phyloP scores from a whole-genome alignment of 2,888 invertebrate genomes.

The Aproaerema taeniolella region DNA sequence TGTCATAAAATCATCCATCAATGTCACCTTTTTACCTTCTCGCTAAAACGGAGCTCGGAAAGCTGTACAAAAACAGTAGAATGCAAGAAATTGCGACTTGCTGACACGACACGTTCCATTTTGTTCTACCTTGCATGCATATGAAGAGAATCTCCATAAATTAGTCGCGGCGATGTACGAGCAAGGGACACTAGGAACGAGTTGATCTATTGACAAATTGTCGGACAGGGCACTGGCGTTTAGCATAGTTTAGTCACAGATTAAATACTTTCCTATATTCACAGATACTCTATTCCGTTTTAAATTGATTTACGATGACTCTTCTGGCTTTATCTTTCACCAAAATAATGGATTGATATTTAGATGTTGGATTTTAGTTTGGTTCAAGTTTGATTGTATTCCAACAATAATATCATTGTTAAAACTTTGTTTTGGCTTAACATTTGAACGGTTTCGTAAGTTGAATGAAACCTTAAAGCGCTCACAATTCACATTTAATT shows the following conservation, averaged over 20 bases:
- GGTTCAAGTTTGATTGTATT: too few species aligned
- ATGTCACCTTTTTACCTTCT: conserved; percentile 40
- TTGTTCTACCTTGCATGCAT: conserved; percentile 27
- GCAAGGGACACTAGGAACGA: conserved; percentile 2
- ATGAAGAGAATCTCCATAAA: conserved; percentile 40
- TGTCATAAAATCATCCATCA: conserved; percentile 44
- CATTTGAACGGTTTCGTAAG: conserved; percentile 23
- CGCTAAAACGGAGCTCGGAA: conserved; percentile 13
- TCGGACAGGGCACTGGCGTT: too few species aligned
- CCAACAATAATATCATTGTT: too few species aligned
- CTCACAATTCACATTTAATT: background rate
- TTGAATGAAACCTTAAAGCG: conserved; percentile 16
- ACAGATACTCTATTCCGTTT: too few species aligned
- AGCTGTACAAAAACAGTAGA: conserved; percentile 8
- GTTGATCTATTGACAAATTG: conserved; percentile 5
- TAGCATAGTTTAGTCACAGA: too few species aligned
- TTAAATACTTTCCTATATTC: too few species aligned
- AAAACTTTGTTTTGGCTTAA: too few species aligned
- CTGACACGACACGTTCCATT: conserved; percentile 27
- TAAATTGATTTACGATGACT: too few species aligned
- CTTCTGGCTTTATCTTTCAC: too few species aligned
- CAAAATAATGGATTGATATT: too few species aligned
- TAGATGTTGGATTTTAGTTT: too few species aligned
- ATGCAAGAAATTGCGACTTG: conserved; percentile 26
- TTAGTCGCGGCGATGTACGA: conserved; percentile 25